phyloP scores from a whole-genome alignment of 2,113 vertebrate species.

The Plecturocebus donacophilus region DNA sequence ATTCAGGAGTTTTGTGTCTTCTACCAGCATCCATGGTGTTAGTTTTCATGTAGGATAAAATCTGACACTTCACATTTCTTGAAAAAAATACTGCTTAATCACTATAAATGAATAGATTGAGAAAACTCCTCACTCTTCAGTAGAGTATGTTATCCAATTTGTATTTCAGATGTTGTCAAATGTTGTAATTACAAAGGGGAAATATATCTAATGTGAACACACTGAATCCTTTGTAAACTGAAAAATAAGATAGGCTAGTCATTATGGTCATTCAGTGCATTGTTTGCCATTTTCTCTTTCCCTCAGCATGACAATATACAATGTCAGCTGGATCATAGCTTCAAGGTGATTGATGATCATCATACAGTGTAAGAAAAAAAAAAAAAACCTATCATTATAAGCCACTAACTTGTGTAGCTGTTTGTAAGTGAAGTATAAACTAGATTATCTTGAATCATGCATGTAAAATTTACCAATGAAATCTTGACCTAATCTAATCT shows the following conservation, averaged over 20 bases:
- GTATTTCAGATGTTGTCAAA: neutral
- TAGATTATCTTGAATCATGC: neutral
- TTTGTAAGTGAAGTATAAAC: neutral
- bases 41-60: neutral
- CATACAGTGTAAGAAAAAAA: neutral
- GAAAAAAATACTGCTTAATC: neutral
- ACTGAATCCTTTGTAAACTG: neutral
- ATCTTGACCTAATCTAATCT: neutral
- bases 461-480: neutral
- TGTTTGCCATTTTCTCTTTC: neutral
- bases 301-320: neutral
- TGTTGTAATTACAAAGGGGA: neutral
- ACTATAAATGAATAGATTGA: neutral
- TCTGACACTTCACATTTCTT: neutral
- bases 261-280: neutral
- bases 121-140: neutral
- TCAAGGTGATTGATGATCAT: neutral
- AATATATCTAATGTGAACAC: neutral
- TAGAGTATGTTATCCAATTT: neutral
- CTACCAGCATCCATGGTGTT: neutral
- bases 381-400: neutral
- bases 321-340: neutral
- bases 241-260: neutral
- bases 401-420: neutral
- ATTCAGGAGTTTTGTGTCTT: neutral